Conservation (phyloP, 2,113 vertebrate genomes). For the Phyllostomus hastatus region DNA sequence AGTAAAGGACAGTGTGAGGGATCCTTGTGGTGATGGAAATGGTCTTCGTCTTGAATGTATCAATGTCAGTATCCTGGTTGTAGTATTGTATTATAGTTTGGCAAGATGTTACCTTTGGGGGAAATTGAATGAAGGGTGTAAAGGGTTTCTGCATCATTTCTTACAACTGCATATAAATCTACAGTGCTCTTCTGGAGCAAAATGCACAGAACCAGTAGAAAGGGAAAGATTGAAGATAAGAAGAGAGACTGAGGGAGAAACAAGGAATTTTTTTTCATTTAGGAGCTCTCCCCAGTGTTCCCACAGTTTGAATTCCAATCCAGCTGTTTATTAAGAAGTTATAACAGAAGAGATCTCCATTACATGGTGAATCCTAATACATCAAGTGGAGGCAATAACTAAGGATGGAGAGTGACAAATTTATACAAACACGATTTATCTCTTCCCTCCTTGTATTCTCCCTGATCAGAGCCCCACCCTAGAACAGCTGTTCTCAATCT, state of each 20-base stretch:
- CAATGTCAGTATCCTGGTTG: neutral
- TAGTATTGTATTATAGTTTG: neutral
- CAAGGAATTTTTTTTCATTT: constrained; percentile 13
- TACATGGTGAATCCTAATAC: neutral
- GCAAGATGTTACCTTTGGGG: neutral
- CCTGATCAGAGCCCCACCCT: neutral
- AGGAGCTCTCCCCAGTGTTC: neutral
- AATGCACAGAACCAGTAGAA: neutral
- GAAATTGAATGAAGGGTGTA: neutral
- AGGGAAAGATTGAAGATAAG: neutral
- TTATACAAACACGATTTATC: neutral
- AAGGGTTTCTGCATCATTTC: neutral
- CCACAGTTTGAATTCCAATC: constrained; percentile 15
- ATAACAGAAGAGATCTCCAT: neutral
- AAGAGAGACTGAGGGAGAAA: neutral
- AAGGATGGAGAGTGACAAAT: neutral
- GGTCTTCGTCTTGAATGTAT: neutral
- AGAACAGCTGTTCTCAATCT: neutral
- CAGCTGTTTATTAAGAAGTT: neutral
- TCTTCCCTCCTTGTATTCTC: neutral
- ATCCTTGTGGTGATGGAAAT: neutral
- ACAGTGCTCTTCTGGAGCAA: neutral
- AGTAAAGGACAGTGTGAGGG: neutral
- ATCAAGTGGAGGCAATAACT: neutral
- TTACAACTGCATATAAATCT: neutral